Conservation (phyloP, 2,888 invertebrate genomes). For the Trissonchulus sp. region DNA sequence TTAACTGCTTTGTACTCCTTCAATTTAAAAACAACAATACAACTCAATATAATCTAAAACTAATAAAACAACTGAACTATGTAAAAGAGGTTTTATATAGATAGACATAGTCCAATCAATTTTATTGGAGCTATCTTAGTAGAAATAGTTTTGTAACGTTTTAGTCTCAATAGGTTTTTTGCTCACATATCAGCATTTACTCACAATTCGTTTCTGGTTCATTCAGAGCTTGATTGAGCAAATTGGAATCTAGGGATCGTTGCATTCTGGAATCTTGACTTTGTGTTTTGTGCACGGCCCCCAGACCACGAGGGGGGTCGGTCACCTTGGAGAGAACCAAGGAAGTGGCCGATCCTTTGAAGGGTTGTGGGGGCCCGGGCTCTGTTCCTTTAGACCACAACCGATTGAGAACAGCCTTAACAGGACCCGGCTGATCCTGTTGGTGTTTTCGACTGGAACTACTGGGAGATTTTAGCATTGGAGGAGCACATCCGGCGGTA, state of each 20-base stretch:
- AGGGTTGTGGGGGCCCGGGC: not conserved
- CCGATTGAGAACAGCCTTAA: not conserved
- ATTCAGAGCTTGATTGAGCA: not conserved
- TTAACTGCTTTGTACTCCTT: too few species aligned
- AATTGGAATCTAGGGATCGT: not conserved
- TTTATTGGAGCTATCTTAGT: not conserved
- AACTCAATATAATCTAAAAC: too few species aligned
- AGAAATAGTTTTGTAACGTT: too few species aligned
- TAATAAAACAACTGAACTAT: too few species aligned
- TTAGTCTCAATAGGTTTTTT: not conserved
- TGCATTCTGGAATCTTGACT: not conserved
- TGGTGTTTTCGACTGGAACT: too few species aligned
- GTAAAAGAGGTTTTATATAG: too few species aligned
- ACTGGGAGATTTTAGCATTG: not conserved
- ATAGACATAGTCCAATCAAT: too few species aligned
- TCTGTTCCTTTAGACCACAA: not conserved
- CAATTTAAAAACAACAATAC: too few species aligned
- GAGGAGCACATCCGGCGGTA: not conserved
- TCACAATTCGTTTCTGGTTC: not conserved
- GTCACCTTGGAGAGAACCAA: not conserved
- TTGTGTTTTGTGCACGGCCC: not conserved
- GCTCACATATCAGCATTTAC: too few species aligned
- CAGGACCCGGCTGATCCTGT: not conserved
- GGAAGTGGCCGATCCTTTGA: not conserved
- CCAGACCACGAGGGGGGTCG: not conserved